Evolutionary conservation across 2,888 invertebrate genomes (phyloP).

Genomic region (Camponotus fellah): DNA sequence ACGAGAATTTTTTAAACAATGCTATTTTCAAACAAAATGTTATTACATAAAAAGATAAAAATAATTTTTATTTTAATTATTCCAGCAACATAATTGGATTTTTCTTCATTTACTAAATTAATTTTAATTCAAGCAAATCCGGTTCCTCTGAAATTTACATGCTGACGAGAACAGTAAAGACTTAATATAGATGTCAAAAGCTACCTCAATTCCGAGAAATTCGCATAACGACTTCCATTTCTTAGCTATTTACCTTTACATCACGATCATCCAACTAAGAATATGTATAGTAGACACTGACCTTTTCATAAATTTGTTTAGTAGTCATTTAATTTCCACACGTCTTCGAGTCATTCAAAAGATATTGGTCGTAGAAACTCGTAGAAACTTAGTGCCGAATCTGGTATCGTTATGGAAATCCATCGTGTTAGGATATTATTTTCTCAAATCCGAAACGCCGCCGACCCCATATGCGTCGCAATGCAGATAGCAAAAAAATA

Average conservation of each 20-base stretch:
- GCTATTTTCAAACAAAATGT: neutral
- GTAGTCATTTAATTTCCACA: conserved; percentile 37
- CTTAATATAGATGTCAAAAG: conserved; percentile 45
- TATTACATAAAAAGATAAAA: neutral
- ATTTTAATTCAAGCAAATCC: neutral
- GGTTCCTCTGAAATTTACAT: neutral
- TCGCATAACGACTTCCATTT: conserved; percentile 38
- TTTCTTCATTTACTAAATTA: neutral
- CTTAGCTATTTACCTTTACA: conserved; percentile 12
- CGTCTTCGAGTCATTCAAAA: conserved; percentile 23
- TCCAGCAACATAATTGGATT: neutral
- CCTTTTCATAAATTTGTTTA: conserved; percentile 53
- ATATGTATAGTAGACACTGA: conserved; percentile 30
- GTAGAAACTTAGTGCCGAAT: conserved; percentile 27
- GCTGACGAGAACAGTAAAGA: neutral
- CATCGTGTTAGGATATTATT: conserved; percentile 10
- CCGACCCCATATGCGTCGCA: neutral
- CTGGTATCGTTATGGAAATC: conserved; percentile 10
- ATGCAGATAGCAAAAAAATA: neutral
- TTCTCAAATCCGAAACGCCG: neutral
- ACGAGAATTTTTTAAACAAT: neutral
- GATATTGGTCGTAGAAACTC: conserved; percentile 29
- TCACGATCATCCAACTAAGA: conserved; percentile 10
- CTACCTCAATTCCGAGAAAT: conserved; percentile 43
- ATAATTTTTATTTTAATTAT: too few relatives aligned